Evolutionary conservation across 2,113 vertebrate species (phyloP).

Genomic region (Spea bombifrons): DNA sequence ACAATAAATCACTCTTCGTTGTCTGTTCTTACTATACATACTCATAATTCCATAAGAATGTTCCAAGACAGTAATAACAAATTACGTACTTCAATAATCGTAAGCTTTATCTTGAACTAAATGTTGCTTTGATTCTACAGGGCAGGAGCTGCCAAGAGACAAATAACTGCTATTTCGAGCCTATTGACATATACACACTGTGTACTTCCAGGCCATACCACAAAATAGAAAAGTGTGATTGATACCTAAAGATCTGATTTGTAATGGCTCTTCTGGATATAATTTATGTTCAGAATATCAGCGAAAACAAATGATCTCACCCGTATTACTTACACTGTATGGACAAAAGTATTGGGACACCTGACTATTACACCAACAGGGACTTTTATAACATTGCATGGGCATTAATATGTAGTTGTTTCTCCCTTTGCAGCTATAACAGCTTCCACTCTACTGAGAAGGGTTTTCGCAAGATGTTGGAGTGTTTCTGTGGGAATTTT

Average conservation of each 20-base stretch:
- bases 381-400: too few relatives aligned
- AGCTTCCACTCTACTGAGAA: too few relatives aligned
- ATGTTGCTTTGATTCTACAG: conserved; percentile 21
- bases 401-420: too few relatives aligned
- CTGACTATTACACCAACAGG: too few relatives aligned
- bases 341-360: too few relatives aligned
- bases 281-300: too few relatives aligned
- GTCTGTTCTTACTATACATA: not conserved
- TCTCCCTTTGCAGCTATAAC: too few relatives aligned
- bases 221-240: not conserved
- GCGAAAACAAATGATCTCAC: too few relatives aligned
- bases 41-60: not conserved
- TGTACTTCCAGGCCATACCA: conserved; percentile 6
- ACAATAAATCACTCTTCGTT: conserved; percentile 20
- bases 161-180: conserved; percentile 5
- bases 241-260: not conserved
- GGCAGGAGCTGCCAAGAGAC: conserved; percentile 11
- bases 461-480: too few relatives aligned
- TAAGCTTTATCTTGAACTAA: conserved; percentile 8
- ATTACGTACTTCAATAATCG: conserved; percentile 30
- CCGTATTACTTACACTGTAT: too few relatives aligned
- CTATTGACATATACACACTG: conserved; percentile 15
- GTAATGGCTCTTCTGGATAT: too few relatives aligned
- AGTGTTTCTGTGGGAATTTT: too few relatives aligned
- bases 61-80: conserved; percentile 28